Evolutionary conservation across 2,888 invertebrate species (phyloP), one percentile per base, ranked within the genome.

Genomic region (Cheilosia pagana): DNA sequence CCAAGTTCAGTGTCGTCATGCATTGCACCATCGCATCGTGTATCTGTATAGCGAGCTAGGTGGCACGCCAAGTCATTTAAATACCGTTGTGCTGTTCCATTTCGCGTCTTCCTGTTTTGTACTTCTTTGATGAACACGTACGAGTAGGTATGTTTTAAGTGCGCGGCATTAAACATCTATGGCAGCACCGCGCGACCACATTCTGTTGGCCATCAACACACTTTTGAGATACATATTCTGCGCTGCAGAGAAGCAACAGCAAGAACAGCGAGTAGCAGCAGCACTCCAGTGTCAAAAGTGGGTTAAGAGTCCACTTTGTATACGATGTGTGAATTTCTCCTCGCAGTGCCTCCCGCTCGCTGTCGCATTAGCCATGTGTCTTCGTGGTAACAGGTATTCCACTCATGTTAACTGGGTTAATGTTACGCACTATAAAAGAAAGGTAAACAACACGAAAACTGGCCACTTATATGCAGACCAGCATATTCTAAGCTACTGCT

Each of bases 381-480:
- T 67, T 68, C 62, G 25, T 82, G 63, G 68, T 78, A 74, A 83
- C 83, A 78, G 83, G 82, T 83, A 83, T 72, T 78, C 35, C 53
- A 70, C 53, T 63, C 62, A 14, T 28, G 19, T 75, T 75, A 81
- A 79, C 79, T 85, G 71, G 85, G 85, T 83, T 83, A 79, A 83
- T 79, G 83, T 83, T 79, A 83, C 83, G 83, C 83, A 83, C 79
- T 70, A 63, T 68, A 83, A 70, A 79, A 70, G 68, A 79, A 70
- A 83, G 59, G 74, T 70, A 79, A 78, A 68, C 79, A 83, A 63
- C 41, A 83, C 50, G 57, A 74, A 82, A 72, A 67, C 25, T 72
- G 60, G 72, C 78, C 78, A 77, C 77, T 72, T 65, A 48, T 59
- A 76, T 76, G 52, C 76, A 63, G 35, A 53, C 62, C 23, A 31